phyloP scores from a whole-genome alignment of 2,797 vertebrate genomes.

The Alfaro cultratus region DNA sequence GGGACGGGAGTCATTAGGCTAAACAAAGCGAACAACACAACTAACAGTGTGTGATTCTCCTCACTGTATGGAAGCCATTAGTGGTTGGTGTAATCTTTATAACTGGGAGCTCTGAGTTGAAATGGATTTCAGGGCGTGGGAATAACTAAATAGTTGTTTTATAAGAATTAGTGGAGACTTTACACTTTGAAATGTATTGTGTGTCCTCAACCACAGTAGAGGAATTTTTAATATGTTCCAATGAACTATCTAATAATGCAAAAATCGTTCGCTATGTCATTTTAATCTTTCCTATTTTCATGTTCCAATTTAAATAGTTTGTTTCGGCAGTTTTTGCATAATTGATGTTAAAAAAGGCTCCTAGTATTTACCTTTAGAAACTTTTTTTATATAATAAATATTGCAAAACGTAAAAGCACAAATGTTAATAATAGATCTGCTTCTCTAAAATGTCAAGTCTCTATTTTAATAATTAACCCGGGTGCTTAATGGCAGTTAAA shows the following conservation, averaged over 20 bases:
- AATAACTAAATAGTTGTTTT: background rate
- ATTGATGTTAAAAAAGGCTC: background rate
- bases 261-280: background rate
- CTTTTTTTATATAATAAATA: background rate
- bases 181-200: background rate
- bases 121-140: background rate
- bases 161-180: background rate
- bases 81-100: slow-evolving; percentile 5
- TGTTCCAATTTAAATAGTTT: background rate
- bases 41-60: background rate
- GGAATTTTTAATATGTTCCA: background rate
- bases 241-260: background rate
- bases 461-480: background rate
- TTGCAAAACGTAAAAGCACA: background rate
- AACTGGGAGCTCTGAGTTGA: background rate
- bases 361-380: background rate
- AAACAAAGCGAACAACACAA: slow-evolving; percentile 3
- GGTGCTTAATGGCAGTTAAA: slow-evolving; percentile 4
- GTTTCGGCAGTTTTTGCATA: background rate
- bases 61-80: background rate
- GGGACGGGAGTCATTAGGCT: background rate
- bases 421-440: background rate
- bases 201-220: background rate
- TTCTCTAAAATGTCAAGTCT: background rate
- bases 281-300: background rate